These are phyloP conservation scores for Melanotaenia nigrans DNA, from an alignment of 2,797 vertebrate species.

Conservation along the genomic window DNA sequence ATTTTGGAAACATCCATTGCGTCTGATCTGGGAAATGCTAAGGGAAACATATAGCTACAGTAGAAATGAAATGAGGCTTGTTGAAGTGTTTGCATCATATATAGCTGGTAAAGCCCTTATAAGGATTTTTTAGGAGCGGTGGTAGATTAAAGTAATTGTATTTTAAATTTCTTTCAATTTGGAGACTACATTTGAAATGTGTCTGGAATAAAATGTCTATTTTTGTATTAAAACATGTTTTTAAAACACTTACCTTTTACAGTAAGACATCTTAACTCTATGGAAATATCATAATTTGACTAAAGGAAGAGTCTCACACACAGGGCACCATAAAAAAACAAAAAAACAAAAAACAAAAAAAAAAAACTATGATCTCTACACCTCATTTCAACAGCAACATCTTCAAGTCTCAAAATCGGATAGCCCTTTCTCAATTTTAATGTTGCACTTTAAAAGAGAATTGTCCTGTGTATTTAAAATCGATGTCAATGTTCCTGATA, in stretches of 20 bases:
- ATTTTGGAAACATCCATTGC: conserved; percentile 16
- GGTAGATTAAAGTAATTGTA: neutral
- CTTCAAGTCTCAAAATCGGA: neutral
- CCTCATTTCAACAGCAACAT: neutral
- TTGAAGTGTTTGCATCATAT: neutral
- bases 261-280: too few species aligned
- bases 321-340: too few species aligned
- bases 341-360: too few species aligned
- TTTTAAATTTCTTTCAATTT: neutral
- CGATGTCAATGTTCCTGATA: neutral
- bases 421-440: neutral
- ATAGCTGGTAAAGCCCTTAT: neutral
- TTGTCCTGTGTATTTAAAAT: neutral
- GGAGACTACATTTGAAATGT: neutral
- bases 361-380: too few species aligned
- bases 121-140: neutral
- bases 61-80: neutral
- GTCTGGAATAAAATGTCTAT: neutral
- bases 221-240: neutral
- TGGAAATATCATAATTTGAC: too few species aligned
- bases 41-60: neutral
- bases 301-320: too few species aligned
- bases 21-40: conserved; percentile 2
- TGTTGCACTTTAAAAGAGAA: neutral
- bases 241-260: too few species aligned